Conservation (phyloP, 1,140 invertebrate species). For the Micrasema minimum region DNA sequence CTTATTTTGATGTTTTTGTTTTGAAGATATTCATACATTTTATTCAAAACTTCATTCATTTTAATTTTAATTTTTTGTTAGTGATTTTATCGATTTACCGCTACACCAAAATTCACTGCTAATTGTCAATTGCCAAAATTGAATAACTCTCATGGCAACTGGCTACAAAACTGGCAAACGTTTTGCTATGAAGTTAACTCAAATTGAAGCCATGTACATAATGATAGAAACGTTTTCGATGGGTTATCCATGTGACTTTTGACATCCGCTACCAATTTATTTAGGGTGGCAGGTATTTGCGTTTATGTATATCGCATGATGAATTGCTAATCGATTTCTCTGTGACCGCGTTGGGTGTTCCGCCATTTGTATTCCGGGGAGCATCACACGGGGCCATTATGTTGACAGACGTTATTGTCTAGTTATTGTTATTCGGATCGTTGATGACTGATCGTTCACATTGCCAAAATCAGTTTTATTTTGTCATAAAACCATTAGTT, state of each 20-base stretch:
- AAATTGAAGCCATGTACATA: too few species aligned
- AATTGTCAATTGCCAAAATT: too few species aligned
- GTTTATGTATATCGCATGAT: conserved; percentile 25
- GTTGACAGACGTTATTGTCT: conserved; percentile 18
- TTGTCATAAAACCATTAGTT: conserved; percentile 19
- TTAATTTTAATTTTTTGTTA: too few species aligned
- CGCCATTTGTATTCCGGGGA: conserved; percentile 8
- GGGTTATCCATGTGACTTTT: conserved; percentile 28
- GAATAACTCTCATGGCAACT: too few species aligned
- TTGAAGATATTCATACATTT: too few species aligned
- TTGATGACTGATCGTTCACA: conserved; percentile 14
- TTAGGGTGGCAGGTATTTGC: conserved; percentile 27
- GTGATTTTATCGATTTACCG: too few species aligned
- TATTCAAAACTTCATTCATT: too few species aligned
- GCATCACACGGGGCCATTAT: conserved; percentile 10
- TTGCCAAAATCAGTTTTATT: conserved; percentile 33
- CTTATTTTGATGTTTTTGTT: too few species aligned
- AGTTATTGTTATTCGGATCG: conserved; percentile 18
- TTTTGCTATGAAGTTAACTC: too few species aligned
- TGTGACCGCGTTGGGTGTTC: conserved; percentile 18
- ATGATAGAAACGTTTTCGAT: conserved; percentile 10
- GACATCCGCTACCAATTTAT: conserved; percentile 25
- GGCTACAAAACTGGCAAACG: too few species aligned
- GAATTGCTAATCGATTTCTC: conserved; percentile 27
- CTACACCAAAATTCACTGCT: too few species aligned